These are phyloP conservation scores for Drosophila pachea DNA, from an alignment of 1,140 invertebrate species.

Conservation along the genomic window DNA sequence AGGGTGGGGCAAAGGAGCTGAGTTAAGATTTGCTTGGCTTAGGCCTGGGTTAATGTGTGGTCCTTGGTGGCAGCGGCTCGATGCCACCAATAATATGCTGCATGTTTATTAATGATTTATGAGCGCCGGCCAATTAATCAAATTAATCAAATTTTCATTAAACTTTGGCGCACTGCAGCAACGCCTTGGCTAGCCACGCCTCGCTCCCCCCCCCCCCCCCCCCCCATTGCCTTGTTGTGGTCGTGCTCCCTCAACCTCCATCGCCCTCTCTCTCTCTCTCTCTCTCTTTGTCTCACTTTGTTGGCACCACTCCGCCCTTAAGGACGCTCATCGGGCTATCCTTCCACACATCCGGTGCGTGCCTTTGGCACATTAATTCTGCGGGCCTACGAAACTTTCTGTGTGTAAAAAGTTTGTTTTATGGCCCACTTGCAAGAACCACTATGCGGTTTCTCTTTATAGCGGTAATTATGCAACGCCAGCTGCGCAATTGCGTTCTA, in stretches of 20 bases:
- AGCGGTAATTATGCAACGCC: slow-evolving; percentile 68
- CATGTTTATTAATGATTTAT: slow-evolving; percentile 73
- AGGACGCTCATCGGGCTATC: neutral
- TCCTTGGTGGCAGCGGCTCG: slow-evolving; percentile 18
- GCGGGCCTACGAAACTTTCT: slow-evolving; percentile 51
- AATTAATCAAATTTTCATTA: slow-evolving; percentile 73
- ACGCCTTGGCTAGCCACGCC: slow-evolving; percentile 33
- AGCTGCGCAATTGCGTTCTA: slow-evolving; percentile 52
- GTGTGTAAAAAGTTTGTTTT: slow-evolving; percentile 65
- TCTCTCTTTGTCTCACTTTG: no score
- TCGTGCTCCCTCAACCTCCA: no score
- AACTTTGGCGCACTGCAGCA: slow-evolving; percentile 73
- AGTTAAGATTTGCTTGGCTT: slow-evolving; percentile 11
- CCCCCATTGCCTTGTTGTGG: neutral
- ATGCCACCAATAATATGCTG: slow-evolving; percentile 63
- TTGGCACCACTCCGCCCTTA: neutral
- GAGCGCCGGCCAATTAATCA: slow-evolving; percentile 68
- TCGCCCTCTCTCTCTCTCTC: no score
- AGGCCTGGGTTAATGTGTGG: slow-evolving; percentile 34
- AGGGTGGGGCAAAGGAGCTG: neutral
- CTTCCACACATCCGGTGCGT: slow-evolving; percentile 55
- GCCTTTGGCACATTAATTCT: slow-evolving; percentile 71
- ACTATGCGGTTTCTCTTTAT: slow-evolving; percentile 57
- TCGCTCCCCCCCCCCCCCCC: no score
- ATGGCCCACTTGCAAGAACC: slow-evolving; percentile 60